Evolutionary conservation across 1,140 invertebrate species (phyloP), one percentile per base, ranked within the genome.

Genomic region (Xylocopa sonorina): DNA sequence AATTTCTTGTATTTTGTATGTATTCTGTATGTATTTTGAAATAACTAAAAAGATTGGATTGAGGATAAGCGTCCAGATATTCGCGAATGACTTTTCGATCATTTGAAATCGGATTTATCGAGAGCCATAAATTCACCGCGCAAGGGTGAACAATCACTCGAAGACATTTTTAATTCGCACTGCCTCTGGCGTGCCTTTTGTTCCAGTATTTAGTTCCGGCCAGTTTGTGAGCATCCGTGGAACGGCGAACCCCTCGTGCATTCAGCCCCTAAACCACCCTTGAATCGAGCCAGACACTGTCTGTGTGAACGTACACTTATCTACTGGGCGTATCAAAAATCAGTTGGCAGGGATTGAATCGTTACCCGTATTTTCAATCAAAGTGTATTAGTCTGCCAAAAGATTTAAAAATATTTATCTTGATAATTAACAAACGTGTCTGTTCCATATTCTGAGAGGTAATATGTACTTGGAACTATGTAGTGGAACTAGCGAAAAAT

Each of bases 161-260:
- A 63, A 76, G 83, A 84, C 66, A 32, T 82, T 86, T 86, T 86
- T 83, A 86, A 86, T 86, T 80, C 73, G 53, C 77, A 48, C 76
- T 50, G 69, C 55, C 72, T 53, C 51, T 73, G 72, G 67, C 77
- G 72, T 50, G 81, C 46, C 84, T 81, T 86, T 85, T 86, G 84
- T 82, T 76, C 84, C 67, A 82, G 77, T 51, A 85, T 86, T 86
- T 86, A 86, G 83, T 86, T 86, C 84, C 85, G 85, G 85, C 78
- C 82, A 86, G 85, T 87, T 87, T 85, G 83, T 71, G 83, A 84
- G 83, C 83, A 85, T 85, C 74, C 78, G 79, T 74, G 83, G 79
- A 85, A 85, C 83, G 67, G 34, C 75, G 41, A 84, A 60, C 83
- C 83, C 83, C 83, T 85, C 79, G 63, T 81, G 83, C 73, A 84